Percentiles rank a stretch among this genome's conserved stretches.
Evolutionary conservation across 64 coral and sea anemone genomes (phyloP).

Genomic region (Montipora cactus): DNA sequence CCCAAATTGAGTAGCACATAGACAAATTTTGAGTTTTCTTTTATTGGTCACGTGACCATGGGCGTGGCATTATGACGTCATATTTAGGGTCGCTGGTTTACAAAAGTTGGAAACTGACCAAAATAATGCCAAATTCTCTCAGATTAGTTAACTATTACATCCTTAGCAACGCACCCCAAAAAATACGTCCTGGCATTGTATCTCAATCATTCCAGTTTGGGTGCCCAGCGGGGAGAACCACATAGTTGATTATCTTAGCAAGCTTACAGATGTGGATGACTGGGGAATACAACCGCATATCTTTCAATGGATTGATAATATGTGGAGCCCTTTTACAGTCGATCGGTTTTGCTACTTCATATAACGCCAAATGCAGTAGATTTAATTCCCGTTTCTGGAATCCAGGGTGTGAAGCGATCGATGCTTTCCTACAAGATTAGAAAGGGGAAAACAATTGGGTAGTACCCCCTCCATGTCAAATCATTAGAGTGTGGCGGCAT

Average conservation of each 20-base stretch:
- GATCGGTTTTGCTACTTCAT: constrained; percentile 53
- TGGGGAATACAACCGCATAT: constrained; percentile 30
- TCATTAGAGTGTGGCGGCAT: constrained; percentile 3
- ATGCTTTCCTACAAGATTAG: constrained; percentile 48
- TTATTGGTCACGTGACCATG: no score
- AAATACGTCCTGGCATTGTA: background rate
- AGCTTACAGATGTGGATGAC: constrained; percentile 50
- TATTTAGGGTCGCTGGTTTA: no score
- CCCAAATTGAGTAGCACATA: no score
- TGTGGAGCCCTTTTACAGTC: constrained; percentile 42
- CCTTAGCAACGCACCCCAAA: no score
- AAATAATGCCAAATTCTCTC: no score
- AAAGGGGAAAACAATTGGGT: constrained; percentile 2
- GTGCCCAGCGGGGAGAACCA: constrained; percentile 49
- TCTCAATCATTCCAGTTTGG: constrained; percentile 42
- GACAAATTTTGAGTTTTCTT: no score
- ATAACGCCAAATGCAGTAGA: constrained; percentile 33
- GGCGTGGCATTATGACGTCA: no score
- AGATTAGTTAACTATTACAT: no score
- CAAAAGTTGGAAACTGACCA: no score
- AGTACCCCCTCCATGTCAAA: background rate
- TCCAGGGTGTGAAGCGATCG: constrained; percentile 34
- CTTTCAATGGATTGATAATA: constrained; percentile 10
- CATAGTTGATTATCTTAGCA: constrained; percentile 61
- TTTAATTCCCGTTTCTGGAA: constrained; percentile 61